phyloP scores from a whole-genome alignment of 1,140 invertebrate genomes.

The Lasaia peninsularis region DNA sequence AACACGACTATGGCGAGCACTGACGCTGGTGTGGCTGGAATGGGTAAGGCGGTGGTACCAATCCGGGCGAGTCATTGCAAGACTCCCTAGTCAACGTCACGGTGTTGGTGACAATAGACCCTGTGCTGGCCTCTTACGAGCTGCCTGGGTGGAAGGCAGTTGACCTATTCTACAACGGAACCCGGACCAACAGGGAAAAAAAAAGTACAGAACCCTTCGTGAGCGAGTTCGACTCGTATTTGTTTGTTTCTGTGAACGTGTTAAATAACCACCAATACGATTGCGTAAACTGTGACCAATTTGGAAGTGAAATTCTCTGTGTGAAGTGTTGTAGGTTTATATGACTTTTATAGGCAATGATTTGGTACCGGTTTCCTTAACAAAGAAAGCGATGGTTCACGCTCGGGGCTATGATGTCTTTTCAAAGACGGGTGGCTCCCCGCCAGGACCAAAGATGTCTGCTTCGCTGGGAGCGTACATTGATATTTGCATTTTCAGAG shows the following conservation, averaged over 20 bases:
- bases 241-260: too few relatives aligned
- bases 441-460: conserved; percentile 49
- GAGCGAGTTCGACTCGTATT: too few relatives aligned
- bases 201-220: not conserved
- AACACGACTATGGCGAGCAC: too few relatives aligned
- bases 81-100: too few relatives aligned
- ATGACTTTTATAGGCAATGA: conserved; percentile 12
- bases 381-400: conserved; percentile 28
- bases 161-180: too few relatives aligned
- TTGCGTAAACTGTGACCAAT: not conserved
- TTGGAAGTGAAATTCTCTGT: not conserved
- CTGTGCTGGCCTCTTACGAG: too few relatives aligned
- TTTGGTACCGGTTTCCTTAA: conserved; percentile 20
- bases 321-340: conserved; percentile 1
- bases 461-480: conserved; percentile 34
- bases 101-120: too few relatives aligned
- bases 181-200: too few relatives aligned
- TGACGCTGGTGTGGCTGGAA: too few relatives aligned
- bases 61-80: too few relatives aligned
- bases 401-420: conserved; percentile 25
- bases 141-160: too few relatives aligned
- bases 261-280: not conserved
- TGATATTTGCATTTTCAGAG: conserved; percentile 63
- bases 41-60: too few relatives aligned
- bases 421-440: conserved; percentile 44